Conservation (phyloP, 2,113 vertebrate species). For the Perognathus longimembris region DNA sequence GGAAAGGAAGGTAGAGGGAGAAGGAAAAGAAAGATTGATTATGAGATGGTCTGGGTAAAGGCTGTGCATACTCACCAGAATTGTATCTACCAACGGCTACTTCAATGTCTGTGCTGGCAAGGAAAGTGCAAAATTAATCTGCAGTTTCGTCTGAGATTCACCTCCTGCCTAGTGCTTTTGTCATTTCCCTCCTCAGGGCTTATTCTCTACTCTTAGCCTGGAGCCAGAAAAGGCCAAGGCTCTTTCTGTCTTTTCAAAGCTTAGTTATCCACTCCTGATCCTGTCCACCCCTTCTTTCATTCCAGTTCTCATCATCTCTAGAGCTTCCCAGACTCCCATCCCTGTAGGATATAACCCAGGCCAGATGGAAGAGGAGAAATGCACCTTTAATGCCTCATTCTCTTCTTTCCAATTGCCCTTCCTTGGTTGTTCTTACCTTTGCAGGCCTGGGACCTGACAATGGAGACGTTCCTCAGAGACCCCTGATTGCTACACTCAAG, state of each 20-base stretch:
- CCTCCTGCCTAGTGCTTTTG: not conserved
- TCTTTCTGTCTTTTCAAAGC: not conserved
- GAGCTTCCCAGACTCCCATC: not conserved
- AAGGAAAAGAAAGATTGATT: not conserved
- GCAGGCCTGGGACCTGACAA: not conserved
- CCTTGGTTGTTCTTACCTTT: not conserved
- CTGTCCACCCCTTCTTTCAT: not conserved
- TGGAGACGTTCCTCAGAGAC: not conserved
- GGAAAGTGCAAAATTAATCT: not conserved
- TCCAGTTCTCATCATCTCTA: not conserved
- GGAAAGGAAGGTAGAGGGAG: not conserved
- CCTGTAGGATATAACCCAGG: not conserved
- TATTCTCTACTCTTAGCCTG: not conserved
- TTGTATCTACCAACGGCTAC: fast-evolving
- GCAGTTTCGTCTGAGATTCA: not conserved
- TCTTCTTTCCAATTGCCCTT: not conserved
- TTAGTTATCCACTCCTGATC: not conserved
- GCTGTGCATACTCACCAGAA: conserved; percentile 13
- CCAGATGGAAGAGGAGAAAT: not conserved
- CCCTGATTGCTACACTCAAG: not conserved
- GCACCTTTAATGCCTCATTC: not conserved
- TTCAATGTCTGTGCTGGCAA: not conserved
- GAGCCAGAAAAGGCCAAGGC: not conserved
- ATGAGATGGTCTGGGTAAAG: not conserved
- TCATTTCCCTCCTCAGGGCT: too few species aligned